Conservation (phyloP, 1,140 invertebrate species). For the Lanistes nyassanus region DNA sequence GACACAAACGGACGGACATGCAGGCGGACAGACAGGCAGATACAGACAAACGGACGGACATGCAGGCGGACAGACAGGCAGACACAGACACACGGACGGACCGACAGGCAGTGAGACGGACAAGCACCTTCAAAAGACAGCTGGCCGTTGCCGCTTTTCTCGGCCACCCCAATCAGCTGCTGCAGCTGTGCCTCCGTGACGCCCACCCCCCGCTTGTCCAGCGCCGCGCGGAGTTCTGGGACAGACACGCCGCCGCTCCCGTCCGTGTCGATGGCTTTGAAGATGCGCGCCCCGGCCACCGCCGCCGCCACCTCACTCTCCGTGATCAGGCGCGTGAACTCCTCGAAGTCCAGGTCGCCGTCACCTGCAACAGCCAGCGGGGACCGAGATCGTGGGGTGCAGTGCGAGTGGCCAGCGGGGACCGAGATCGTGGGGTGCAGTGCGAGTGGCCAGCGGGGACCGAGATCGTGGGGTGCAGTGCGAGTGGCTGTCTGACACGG, state of each 20-base stretch:
- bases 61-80: background rate
- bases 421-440: background rate
- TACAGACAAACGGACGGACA: background rate
- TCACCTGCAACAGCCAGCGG: conserved; percentile 59
- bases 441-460: background rate
- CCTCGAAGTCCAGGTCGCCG: conserved; percentile 68
- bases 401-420: background rate
- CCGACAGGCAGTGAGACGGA: background rate
- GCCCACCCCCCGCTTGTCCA: conserved; percentile 91
- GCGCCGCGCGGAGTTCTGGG: conserved; percentile 71
- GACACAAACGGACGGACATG: background rate
- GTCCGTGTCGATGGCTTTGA: conserved; percentile 98
- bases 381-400: background rate
- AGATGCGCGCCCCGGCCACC: conserved; percentile 76
- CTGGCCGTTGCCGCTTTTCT: conserved; percentile 80
- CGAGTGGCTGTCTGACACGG: background rate
- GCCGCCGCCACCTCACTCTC: conserved; percentile 98
- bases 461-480: background rate
- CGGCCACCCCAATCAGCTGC: conserved; percentile 92
- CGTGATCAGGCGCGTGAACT: conserved; percentile 93
- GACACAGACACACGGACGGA: conserved; percentile 20
- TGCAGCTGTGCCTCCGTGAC: conserved; percentile 89
- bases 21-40: background rate
- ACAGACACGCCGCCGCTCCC: conserved; percentile 82
- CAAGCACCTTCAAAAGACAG: conserved; percentile 49